Evolutionary conservation across 2,797 vertebrate species (phyloP).

Genomic region (Emydoidea blandingii): DNA sequence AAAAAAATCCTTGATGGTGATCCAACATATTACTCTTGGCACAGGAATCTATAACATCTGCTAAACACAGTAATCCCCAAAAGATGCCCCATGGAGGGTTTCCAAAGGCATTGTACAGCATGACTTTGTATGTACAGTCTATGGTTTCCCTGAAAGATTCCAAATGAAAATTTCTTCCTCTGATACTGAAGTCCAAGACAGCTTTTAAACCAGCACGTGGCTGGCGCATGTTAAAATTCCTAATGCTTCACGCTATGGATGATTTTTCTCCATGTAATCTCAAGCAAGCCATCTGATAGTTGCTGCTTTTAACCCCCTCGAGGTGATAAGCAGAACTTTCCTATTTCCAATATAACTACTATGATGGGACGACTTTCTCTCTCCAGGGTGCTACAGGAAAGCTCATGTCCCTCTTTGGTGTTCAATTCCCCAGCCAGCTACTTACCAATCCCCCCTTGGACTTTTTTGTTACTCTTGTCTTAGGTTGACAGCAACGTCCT

Average conservation of each 20-base stretch:
- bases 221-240: neutral
- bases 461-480: neutral
- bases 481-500: neutral
- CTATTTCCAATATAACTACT: neutral
- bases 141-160: neutral
- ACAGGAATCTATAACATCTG: neutral
- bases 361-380: neutral
- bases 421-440: neutral
- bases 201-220: neutral
- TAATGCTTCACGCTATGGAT: neutral
- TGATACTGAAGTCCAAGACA: neutral
- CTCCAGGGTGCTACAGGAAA: accelerated
- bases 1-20: neutral
- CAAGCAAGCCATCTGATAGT: neutral
- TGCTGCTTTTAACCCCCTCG: neutral
- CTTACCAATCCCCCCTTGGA: neutral
- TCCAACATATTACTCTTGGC: neutral
- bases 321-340: neutral
- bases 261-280: neutral
- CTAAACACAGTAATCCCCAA: neutral
- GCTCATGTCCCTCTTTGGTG: neutral
- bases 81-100: neutral
- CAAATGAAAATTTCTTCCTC: neutral
- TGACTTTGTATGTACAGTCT: neutral
- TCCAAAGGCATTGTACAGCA: neutral